Conservation (phyloP, 1,140 invertebrate genomes). For the Melipona quadrifasciata region DNA sequence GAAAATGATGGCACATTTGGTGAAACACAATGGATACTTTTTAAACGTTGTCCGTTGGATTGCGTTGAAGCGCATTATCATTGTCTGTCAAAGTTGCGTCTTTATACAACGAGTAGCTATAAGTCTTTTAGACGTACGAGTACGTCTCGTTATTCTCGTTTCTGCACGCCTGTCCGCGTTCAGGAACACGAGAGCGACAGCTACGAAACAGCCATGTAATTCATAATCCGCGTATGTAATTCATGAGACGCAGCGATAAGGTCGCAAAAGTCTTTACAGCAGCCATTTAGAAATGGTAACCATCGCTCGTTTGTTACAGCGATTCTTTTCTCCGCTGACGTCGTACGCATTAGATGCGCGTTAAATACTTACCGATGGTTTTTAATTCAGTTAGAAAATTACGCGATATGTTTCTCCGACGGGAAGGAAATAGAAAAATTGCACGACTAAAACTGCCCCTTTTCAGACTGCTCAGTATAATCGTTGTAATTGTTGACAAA, state of each 20-base stretch:
- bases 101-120: background rate
- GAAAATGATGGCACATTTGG: too few relatives aligned
- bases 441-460: background rate
- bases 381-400: background rate
- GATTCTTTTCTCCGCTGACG: background rate
- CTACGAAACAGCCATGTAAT: constrained; percentile 14
- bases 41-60: too few relatives aligned
- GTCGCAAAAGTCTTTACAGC: constrained; percentile 1
- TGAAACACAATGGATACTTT: too few relatives aligned
- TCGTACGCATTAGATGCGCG: background rate
- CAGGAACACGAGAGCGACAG: background rate
- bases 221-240: background rate
- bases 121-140: background rate
- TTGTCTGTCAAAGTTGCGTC: background rate
- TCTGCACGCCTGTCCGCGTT: constrained; percentile 10
- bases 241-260: background rate
- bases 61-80: constrained; percentile 6
- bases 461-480: background rate
- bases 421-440: background rate
- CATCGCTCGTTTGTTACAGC: background rate
- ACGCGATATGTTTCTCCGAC: background rate
- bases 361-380: background rate
- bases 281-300: constrained; percentile 3
- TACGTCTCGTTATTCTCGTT: constrained; percentile 9
- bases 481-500: too few relatives aligned